These are phyloP conservation scores for Drosophila triauraria DNA, from an alignment of 1,140 invertebrate species.

Conservation along the genomic window DNA sequence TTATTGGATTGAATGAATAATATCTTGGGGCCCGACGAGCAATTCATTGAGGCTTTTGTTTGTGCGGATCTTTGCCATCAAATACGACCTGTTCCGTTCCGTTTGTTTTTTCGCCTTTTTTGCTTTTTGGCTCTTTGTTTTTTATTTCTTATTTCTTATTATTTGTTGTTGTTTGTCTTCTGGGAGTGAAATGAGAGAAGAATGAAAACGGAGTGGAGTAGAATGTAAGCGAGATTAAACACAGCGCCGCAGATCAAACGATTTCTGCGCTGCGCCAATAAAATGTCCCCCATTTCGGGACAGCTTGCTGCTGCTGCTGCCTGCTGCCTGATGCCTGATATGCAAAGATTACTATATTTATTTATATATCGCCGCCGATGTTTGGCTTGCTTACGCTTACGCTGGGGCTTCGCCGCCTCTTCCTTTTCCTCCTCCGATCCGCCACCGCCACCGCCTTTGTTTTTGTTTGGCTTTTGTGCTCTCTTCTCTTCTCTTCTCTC, in stretches of 20 bases:
- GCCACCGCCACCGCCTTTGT: conserved; percentile 51
- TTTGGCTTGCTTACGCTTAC: conserved; percentile 75
- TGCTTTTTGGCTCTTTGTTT: conserved; percentile 1
- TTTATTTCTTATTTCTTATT: conserved; percentile 12
- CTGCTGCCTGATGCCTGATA: conserved; percentile 63
- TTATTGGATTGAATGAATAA: conserved; percentile 43
- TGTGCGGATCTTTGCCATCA: conserved; percentile 19
- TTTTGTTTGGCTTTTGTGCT: conserved; percentile 42
- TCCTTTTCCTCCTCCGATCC: conserved; percentile 30
- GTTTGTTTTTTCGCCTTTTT: conserved; percentile 33
- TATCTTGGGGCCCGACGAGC: conserved; percentile 20
- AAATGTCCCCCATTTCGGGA: conserved; percentile 72
- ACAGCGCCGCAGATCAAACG: conserved; percentile 72
- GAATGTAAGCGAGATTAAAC: conserved; percentile 47
- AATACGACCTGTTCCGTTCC: conserved; percentile 37
- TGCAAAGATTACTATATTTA: conserved; percentile 79
- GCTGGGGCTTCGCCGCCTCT: conserved; percentile 47
- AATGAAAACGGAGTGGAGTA: conserved; percentile 41
- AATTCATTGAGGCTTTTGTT: conserved; percentile 44
- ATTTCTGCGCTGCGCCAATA: conserved; percentile 78
- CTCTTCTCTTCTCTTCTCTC: conserved; percentile 19
- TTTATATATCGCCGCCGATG: conserved; percentile 76
- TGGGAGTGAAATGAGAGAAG: conserved; percentile 40
- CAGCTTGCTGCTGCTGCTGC: conserved; percentile 23
- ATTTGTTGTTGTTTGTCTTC: conserved; percentile 12